A percentile compares a stretch with the other conserved stretches of the same genome.
Conservation (phyloP, 2,888 invertebrate species). For the Agelastica alni region DNA sequence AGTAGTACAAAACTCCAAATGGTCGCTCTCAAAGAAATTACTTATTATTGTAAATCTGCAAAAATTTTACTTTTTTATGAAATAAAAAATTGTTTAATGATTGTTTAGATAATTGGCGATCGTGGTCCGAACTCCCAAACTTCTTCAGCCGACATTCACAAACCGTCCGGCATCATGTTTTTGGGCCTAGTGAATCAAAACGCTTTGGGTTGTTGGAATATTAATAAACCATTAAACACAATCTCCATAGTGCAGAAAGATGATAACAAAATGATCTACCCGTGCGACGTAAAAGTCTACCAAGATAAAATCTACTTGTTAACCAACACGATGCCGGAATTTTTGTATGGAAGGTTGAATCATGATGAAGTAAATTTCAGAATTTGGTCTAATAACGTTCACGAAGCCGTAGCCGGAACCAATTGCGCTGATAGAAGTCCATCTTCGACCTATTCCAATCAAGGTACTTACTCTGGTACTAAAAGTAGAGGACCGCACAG, state of each 20-base stretch:
- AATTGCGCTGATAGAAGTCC: constrained; percentile 45
- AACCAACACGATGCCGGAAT: constrained; percentile 69
- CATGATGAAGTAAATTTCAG: constrained; percentile 67
- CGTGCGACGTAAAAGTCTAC: constrained; percentile 69
- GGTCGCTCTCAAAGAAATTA: too few species aligned
- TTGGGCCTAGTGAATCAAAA: constrained; percentile 72
- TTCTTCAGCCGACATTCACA: constrained; percentile 70
- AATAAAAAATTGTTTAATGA: too few species aligned
- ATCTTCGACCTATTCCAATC: not conserved
- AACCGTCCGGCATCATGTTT: constrained; percentile 66
- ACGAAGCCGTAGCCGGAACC: constrained; percentile 55
- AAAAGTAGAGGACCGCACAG: not conserved
- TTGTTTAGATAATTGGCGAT: constrained; percentile 64
- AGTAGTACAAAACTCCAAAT: too few species aligned
- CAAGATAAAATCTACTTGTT: constrained; percentile 69
- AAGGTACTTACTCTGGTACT: not conserved
- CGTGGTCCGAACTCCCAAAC: constrained; percentile 69
- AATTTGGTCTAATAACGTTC: constrained; percentile 60
- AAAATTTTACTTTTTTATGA: too few species aligned
- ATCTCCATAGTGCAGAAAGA: constrained; percentile 66
- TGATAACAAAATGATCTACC: constrained; percentile 68
- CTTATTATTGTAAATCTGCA: too few species aligned
- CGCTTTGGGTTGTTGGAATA: constrained; percentile 78
- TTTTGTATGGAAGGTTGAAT: constrained; percentile 66
- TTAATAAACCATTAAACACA: constrained; percentile 56